Conservation (phyloP, 2,888 invertebrate genomes). For the Entomobrya multifasciata region DNA sequence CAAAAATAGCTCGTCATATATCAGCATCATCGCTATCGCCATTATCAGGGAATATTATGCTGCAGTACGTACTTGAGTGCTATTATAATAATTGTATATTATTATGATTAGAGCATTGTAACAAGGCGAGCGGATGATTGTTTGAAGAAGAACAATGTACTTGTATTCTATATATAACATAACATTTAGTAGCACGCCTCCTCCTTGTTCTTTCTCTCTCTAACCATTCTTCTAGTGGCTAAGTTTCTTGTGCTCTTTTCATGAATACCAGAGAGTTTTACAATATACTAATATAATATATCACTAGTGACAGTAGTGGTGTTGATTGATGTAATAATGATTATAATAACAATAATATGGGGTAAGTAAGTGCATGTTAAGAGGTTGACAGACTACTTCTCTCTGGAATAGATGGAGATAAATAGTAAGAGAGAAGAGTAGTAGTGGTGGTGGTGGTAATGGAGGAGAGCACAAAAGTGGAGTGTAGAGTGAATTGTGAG, state of each 20-base stretch:
- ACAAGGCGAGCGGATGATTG: conserved; percentile 58
- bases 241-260: conserved; percentile 37
- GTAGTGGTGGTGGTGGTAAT: conserved; percentile 11
- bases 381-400: conserved; percentile 69
- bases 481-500: conserved; percentile 8
- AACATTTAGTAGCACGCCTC: conserved; percentile 44
- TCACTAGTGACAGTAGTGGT: conserved; percentile 16
- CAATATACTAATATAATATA: neutral
- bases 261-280: neutral
- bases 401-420: conserved; percentile 68
- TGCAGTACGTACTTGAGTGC: conserved; percentile 43
- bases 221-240: no score
- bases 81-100: conserved; percentile 39
- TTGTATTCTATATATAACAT: conserved; percentile 15
- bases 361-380: conserved; percentile 70
- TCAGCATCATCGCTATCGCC: neutral
- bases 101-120: conserved; percentile 43
- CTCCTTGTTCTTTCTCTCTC: conserved; percentile 46
- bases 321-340: conserved; percentile 72
- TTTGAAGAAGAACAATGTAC: conserved; percentile 69
- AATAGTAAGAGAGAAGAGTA: conserved; percentile 26
- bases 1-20: neutral
- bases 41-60: conserved; percentile 2
- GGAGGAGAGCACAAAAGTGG: conserved; percentile 32
- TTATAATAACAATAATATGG: conserved; percentile 70